Base-by-base conservation (phyloP, 2,888 invertebrate genomes). In the Arenicola marina region DNA sequence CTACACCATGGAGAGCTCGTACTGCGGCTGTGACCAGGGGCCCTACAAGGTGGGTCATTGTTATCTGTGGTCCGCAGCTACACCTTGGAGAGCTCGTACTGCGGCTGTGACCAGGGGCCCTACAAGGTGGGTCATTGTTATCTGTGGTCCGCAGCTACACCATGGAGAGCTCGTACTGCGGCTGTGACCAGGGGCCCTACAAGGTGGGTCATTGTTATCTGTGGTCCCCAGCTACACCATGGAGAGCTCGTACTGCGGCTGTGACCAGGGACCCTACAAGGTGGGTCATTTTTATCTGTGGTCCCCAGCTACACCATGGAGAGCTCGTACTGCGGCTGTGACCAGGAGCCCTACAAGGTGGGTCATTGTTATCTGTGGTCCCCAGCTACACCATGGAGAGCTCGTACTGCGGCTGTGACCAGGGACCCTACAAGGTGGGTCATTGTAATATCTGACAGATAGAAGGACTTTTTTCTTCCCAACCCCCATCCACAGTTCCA, bases 1-100 rank as follows among this genome's bases (percentile, higher is more conserved):
- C 62, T 93, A 93, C 85, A 93, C 93, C 33, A 89, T 93, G 89
- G 93, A 93, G 83, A 91, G 91, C 59, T 91, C 91, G 57, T 92
- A 91, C 83, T 92, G 91, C 78, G 92, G 92, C 46, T 92, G 90
- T 79, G 91, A 92, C 75, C 87, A 89, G 76, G 92, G 92, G 21
- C 61, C 65, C 7, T 72, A 72, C 63, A 70, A 61, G 65, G 72
- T 72, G 29, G 24, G 48, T 24, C 11, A 7, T n/a, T n/a, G 26
- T 48, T n/a, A n/a, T n/a, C n/a, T n/a, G 89, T 93, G 62, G 86
- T 88, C 51, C 86, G 90, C 66, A 87, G 87, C 62, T 93, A 93
- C 85, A 93, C 93, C 33, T 89, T 93, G 88, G 93, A 93, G 83
- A 91, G 91, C 59, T 91, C 91, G 57, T 92, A 91, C 83, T 92